A percentile compares a stretch with the other conserved stretches of the same genome.
Evolutionary conservation across 2,888 invertebrate species (phyloP).

Genomic region (Microctonus hyperodae): DNA sequence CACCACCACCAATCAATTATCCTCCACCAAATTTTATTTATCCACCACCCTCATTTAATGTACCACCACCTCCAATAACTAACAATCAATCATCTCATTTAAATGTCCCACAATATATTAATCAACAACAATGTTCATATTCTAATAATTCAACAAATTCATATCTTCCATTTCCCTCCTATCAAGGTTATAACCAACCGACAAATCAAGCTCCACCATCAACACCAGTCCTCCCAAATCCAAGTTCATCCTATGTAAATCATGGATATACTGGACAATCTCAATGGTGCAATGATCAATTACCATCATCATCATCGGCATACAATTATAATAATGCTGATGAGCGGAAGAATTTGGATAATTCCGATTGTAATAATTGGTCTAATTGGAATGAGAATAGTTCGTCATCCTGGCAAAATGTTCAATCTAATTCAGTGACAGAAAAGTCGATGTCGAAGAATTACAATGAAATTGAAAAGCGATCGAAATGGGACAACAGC

Average conservation of each 20-base stretch:
- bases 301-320: no score
- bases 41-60: constrained; percentile 43
- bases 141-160: constrained; percentile 37
- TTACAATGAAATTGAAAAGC: not conserved
- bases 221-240: not conserved
- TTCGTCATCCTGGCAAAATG: not conserved
- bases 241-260: not conserved
- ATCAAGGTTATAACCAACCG: constrained; percentile 40
- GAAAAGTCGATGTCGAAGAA: not conserved
- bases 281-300: constrained; percentile 44
- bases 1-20: constrained; percentile 44
- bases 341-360: constrained; percentile 30
- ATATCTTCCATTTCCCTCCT: constrained; percentile 42
- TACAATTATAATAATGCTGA: constrained; percentile 32
- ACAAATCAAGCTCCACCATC: constrained; percentile 22
- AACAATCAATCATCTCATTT: constrained; percentile 18
- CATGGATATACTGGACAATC: constrained; percentile 34
- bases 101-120: constrained; percentile 39
- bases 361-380: constrained; percentile 28
- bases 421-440: not conserved
- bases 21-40: constrained; percentile 48
- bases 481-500: not conserved
- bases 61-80: constrained; percentile 39
- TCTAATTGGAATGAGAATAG: not conserved
- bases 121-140: constrained; percentile 39